phyloP scores from a whole-genome alignment of 2,888 invertebrate species.

The Leptarthrus brevirostris region DNA sequence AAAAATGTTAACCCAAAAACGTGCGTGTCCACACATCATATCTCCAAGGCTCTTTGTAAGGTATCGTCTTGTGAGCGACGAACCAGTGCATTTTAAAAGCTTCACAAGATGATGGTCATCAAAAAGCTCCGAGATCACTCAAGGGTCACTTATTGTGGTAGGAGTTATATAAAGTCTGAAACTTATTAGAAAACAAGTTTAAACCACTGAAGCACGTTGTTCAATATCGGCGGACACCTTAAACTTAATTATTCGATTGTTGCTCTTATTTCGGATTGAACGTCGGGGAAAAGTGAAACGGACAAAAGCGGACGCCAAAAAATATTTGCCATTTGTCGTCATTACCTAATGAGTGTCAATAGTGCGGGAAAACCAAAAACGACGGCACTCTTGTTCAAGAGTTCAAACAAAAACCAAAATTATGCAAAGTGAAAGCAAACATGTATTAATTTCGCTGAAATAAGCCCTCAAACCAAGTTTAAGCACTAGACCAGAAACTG shows the following conservation, averaged over 20 bases:
- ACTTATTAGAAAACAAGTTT: slow-evolving; percentile 42
- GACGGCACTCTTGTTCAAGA: slow-evolving; percentile 6
- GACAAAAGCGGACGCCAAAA: background rate
- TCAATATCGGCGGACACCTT: slow-evolving; percentile 11
- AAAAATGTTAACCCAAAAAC: background rate
- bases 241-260: background rate
- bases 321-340: slow-evolving; percentile 6
- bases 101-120: slow-evolving; percentile 4
- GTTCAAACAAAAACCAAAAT: slow-evolving; percentile 34
- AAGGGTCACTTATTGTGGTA: slow-evolving; percentile 28
- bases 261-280: background rate
- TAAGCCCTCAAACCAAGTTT: slow-evolving; percentile 9
- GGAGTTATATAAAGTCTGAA: slow-evolving; percentile 46
- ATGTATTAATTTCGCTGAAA: slow-evolving; percentile 24
- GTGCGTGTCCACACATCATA: background rate
- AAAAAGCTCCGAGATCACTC: slow-evolving; percentile 14
- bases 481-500: slow-evolving; percentile 29
- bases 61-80: background rate
- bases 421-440: slow-evolving; percentile 48
- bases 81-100: background rate
- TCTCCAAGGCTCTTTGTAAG: slow-evolving; percentile 22
- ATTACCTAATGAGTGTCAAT: slow-evolving; percentile 43
- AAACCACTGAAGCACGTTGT: slow-evolving; percentile 28
- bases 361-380: slow-evolving; percentile 11
- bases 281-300: background rate